Evolutionary conservation across 2,797 vertebrate genomes (phyloP), one percentile per base, ranked within the genome.

Genomic region (Artibeus lituratus): DNA sequence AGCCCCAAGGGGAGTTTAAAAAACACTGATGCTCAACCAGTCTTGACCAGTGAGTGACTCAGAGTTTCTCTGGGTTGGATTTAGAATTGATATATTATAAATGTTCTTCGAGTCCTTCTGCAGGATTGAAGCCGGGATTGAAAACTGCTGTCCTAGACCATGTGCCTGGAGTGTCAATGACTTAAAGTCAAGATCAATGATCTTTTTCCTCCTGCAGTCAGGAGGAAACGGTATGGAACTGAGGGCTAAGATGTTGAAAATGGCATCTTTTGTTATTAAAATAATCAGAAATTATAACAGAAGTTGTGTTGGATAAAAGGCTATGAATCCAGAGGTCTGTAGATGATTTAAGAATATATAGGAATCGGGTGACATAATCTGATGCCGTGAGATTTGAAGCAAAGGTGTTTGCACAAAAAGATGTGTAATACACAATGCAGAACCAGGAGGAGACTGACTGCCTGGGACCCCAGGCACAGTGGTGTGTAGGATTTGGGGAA

Each of bases 201-300:
- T n/a, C n/a, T n/a, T n/a, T n/a, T n/a, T n/a, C n/a, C n/a, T n/a
- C n/a, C n/a, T n/a, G n/a, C n/a, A n/a, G n/a, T n/a, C 5, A 3
- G 26, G 8, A 74, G 14, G 55, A 18, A 29, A 19, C 15, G 21
- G 37, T 37, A 44, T 5, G 26, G 14, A 47, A 67, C 37, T 49
- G 18, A 90, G 21, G 9, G 18, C 19, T 21, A 70, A 91, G 35
- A 76, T 37, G 15, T 11, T 65, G 22, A 2, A 59, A 73, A 37
- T 76, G 19, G 35, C 16, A 80, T 87, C 49, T 73, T 69, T 59
- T 74, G 26, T 39, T 93, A 62, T 69, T 70, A 88, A 91, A 83
- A 57, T 76, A 32, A 77, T 88, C 70, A 70, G 19, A 92, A 83
- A 65, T 59, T 24, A 24, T 83, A 62, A 80, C n/a, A 72, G 67